A percentile compares a stretch with the other conserved stretches of the same genome.
Conservation (phyloP, 2,797 vertebrate genomes). For the Poecilia velifera region DNA sequence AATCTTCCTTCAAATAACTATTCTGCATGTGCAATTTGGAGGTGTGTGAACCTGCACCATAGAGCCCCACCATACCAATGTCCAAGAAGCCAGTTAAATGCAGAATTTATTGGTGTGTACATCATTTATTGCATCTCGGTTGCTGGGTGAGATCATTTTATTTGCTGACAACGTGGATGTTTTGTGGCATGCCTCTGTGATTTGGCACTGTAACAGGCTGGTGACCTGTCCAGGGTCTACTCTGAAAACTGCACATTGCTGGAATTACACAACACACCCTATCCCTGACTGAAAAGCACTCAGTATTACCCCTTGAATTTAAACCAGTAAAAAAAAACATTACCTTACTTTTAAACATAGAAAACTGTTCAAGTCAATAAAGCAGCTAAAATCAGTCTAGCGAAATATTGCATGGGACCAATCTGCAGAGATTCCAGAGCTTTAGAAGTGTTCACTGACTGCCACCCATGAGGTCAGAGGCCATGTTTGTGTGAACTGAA, state of each 20-base stretch:
- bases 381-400: background rate
- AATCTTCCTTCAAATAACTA: too few species aligned
- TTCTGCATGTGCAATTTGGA: too few species aligned
- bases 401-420: background rate
- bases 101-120: too few species aligned
- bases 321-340: background rate
- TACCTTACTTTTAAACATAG: background rate
- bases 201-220: background rate
- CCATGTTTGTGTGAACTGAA: slow-evolving; percentile 4
- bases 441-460: background rate
- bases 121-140: too few species aligned
- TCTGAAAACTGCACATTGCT: background rate
- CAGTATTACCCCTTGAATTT: background rate
- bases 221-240: background rate
- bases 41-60: too few species aligned
- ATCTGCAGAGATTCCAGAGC: background rate
- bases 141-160: too few species aligned
- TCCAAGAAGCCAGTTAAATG: too few species aligned
- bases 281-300: background rate
- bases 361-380: background rate
- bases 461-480: slow-evolving; percentile 26
- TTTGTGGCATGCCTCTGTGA: background rate
- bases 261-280: background rate
- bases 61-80: too few species aligned
- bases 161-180: too few species aligned